Evolutionary conservation across 2,797 vertebrate genomes (phyloP).

Genomic region (Mormyrops boulengeri): DNA sequence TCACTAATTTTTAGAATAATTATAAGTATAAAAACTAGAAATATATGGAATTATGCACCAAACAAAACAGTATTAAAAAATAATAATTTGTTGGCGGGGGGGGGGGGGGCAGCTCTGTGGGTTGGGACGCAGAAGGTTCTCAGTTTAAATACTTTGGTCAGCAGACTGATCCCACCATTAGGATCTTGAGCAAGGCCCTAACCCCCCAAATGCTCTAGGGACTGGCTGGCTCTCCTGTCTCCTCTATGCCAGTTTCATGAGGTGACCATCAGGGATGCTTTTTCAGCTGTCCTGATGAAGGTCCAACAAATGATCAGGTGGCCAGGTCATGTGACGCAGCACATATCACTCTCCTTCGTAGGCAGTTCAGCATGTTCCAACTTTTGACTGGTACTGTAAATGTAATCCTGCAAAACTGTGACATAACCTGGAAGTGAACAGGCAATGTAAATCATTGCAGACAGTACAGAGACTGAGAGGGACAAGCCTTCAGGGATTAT

Average conservation of each 20-base stretch:
- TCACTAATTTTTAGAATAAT: not conserved
- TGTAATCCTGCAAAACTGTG: not conserved
- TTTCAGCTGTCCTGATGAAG: too few relatives aligned
- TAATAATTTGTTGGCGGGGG: not conserved
- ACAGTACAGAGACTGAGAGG: not conserved
- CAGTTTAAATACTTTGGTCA: not conserved
- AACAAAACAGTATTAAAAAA: not conserved
- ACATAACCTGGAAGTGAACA: not conserved
- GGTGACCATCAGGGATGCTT: not conserved
- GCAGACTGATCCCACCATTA: too few relatives aligned
- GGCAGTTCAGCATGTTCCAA: not conserved
- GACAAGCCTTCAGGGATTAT: not conserved
- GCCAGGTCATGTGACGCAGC: not conserved
- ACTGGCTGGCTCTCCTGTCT: not conserved
- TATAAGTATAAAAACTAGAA: not conserved
- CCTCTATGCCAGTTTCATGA: not conserved
- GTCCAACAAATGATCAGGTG: not conserved
- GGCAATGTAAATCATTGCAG: not conserved
- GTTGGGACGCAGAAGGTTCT: too few relatives aligned
- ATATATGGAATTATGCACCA: not conserved
- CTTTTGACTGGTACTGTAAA: not conserved
- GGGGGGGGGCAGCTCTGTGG: not conserved
- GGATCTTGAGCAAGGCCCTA: too few relatives aligned
- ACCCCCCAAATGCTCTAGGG: too few relatives aligned
- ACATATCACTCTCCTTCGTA: not conserved